Percentiles rank a stretch among this genome's conserved stretches.
These are phyloP conservation scores for Polylopha cassiicola DNA, from an alignment of 2,888 invertebrate species.

Conservation along the genomic window DNA sequence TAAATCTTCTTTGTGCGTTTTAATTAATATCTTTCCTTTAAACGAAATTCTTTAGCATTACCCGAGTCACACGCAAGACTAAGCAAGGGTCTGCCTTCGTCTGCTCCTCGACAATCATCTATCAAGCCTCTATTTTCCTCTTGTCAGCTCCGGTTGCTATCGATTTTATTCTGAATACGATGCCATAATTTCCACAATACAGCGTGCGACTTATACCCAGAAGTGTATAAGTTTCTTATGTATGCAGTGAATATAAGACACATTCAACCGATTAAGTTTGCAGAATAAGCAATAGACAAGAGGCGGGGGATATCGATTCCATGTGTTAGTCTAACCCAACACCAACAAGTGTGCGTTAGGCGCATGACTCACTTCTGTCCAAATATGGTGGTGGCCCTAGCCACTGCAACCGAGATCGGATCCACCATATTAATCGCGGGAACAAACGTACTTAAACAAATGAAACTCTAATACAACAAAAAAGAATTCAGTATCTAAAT, in stretches of 20 bases:
- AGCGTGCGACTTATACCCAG: no score
- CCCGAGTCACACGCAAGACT: background rate
- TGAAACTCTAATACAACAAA: no score
- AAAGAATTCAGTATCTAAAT: no score
- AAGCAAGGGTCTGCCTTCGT: constrained; percentile 9
- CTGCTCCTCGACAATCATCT: constrained; percentile 20
- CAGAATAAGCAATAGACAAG: no score
- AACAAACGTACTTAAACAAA: constrained; percentile 10
- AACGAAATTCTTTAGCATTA: constrained; percentile 4
- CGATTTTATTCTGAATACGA: constrained; percentile 15
- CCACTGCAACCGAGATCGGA: constrained; percentile 17
- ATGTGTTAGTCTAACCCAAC: no score
- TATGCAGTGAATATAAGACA: no score
- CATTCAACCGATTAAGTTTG: no score
- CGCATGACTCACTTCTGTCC: constrained; percentile 50
- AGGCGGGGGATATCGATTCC: no score
- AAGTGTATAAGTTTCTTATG: no score
- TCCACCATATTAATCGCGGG: constrained; percentile 19
- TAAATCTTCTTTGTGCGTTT: no score
- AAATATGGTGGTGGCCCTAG: constrained; percentile 43
- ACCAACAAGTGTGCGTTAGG: constrained; percentile 20
- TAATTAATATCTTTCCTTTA: background rate
- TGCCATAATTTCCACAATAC: background rate
- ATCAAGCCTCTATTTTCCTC: constrained; percentile 19
- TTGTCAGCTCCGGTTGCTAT: constrained; percentile 15